Base-by-base conservation (phyloP, 2,797 vertebrate species). In the Myoxocephalus aenaeus region DNA sequence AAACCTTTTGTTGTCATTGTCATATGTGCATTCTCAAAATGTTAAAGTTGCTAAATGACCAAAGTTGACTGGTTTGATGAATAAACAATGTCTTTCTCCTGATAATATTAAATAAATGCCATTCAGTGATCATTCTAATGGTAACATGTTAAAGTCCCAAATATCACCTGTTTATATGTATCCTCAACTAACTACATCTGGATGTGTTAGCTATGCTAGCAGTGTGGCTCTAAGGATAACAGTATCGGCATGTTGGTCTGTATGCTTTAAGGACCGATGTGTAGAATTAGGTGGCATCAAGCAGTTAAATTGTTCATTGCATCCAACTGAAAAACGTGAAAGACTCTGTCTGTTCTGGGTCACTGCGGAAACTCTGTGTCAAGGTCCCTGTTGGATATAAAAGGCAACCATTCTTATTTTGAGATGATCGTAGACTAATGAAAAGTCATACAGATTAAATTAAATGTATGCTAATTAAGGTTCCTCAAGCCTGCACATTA, bases 51-150 rank as follows among this genome's bases (percentile, higher is more conserved):
- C 95, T 96, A 96, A 96, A 93, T 95, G 95, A 95, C 95, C 95
- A 96, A 96, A 96, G 95, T 96, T 92, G 92, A 95, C 95, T 96
- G 95, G 95, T 96, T 96, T 93, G 89, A 95, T 93, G 90, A 96
- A 95, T 95, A 95, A 96, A 96, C 92, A 94, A 92, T 94, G 91
- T 92, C 87, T 95, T 94, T 95, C 94, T 95, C 94, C 93, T 94
- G 89, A 89, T 91, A 89, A 92, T 76, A 84, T 93, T 94, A 94
- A 94, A 95, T 95, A 95, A 90, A 91, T 89, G 81, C 87, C 84
- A 83, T 90, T 86, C 92, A 86, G 83, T 93, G 86, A 90, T 88
- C 84, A 84, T 90, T 91, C 64, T 66, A 65, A 36, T 65, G 73
- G 56, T 75, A 54, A 80, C 81, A 68, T 63, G 53, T 73, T 81